Evolutionary conservation across 2,888 invertebrate species (phyloP).

Genomic region (Margaritifera margaritifera): DNA sequence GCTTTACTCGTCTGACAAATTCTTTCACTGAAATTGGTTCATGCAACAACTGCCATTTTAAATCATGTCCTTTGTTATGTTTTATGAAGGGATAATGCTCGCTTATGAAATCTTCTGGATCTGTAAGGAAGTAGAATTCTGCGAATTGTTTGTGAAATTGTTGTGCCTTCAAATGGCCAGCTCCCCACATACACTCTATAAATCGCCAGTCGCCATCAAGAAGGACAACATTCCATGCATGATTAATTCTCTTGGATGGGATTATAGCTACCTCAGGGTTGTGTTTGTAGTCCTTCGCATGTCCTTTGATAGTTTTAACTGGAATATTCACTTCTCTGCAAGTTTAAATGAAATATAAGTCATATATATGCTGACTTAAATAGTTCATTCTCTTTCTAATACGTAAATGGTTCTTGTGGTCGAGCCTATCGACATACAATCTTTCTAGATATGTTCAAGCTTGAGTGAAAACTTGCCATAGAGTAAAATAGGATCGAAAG

Average conservation of each 20-base stretch:
- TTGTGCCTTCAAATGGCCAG: constrained; percentile 9
- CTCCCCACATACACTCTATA: constrained; percentile 32
- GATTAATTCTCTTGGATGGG: constrained; percentile 13
- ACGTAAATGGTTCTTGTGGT: too few species aligned
- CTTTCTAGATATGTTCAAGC: too few species aligned
- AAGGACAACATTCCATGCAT: constrained; percentile 33
- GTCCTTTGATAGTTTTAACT: constrained; percentile 17
- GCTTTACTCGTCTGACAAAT: constrained; percentile 17
- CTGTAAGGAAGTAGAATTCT: constrained; percentile 48
- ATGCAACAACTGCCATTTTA: constrained; percentile 34
- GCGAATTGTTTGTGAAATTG: constrained; percentile 19
- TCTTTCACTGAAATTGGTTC: constrained; percentile 18
- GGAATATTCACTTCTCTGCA: constrained; percentile 20
- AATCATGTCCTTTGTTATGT: constrained; percentile 15
- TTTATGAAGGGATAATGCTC: constrained; percentile 36
- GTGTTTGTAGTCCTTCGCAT: constrained; percentile 23
- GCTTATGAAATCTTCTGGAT: constrained; percentile 37
- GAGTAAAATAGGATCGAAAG: too few species aligned
- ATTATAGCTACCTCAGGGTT: constrained; percentile 15
- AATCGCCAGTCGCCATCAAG: constrained; percentile 26
- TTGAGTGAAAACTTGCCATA: too few species aligned
- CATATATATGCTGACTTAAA: too few species aligned
- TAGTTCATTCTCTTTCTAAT: too few species aligned
- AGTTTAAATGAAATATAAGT: not conserved
- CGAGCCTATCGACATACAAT: too few species aligned